Base-by-base conservation (phyloP, 1,140 invertebrate species). In the Daktulosphaira vitifoliae region DNA sequence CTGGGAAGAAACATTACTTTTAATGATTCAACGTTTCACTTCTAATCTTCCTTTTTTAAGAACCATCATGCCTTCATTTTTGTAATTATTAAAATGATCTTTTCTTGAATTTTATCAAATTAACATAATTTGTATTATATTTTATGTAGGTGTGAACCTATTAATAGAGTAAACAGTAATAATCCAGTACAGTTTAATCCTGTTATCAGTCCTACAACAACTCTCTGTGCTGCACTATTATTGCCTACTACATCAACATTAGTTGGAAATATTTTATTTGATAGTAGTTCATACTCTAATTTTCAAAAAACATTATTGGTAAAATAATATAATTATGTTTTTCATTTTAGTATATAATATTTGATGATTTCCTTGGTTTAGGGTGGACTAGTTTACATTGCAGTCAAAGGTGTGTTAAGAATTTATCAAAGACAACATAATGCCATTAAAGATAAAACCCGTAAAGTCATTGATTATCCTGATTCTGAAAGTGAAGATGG, bases 341-440 rank as follows among this genome's bases (percentile, higher is more conserved):
- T n/a, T n/a, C n/a, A n/a, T n/a, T n/a, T n/a, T n/a, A n/a, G n/a
- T n/a, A n/a, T n/a, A n/a, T n/a, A n/a, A n/a, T n/a, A n/a, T n/a
- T n/a, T n/a, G n/a, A n/a, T n/a, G n/a, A n/a, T n/a, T 3, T 26
- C 70, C 72, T 70, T 66, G n/a, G 73, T 76, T 18, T 68, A 85
- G 82, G 94, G 94, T 49, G 94, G 93, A 16, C 78, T 94, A 29
- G 89, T 91, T 5, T 98, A 95, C 76, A 86, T 97, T 54, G 84
- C 86, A 1, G 83, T 96, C 38, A 97, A 97, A 78, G 94, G 94
- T 25, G 86, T 88, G 2, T 78, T 97, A 22, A 95, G 93, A 76
- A 96, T 98, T 68, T 97, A 97, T 74, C 87, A 96, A 73, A 94
- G 95, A 75, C 93, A 97, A 71, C 89, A 96, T 76, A 85, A 94